Evolutionary conservation across 2,797 vertebrate genomes (phyloP).

Genomic region (Momotus momota): DNA sequence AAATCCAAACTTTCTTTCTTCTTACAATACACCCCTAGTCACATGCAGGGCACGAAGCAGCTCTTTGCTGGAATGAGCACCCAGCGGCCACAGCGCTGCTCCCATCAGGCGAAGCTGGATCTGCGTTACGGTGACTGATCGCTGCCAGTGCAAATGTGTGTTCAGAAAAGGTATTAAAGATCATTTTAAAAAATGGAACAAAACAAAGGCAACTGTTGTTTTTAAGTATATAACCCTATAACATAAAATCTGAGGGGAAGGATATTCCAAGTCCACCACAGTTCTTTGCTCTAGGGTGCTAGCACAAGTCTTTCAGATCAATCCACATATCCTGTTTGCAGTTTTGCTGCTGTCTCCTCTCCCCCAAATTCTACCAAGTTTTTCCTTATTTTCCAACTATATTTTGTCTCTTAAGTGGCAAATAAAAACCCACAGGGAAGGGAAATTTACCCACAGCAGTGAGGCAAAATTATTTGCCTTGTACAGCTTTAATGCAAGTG

Average conservation of each 20-base stretch:
- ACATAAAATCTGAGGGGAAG: background rate
- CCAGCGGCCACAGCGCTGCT: background rate
- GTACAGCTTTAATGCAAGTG: background rate
- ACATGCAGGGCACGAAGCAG: background rate
- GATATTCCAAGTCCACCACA: background rate
- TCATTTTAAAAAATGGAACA: background rate
- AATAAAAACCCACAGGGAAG: background rate
- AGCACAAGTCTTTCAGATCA: background rate
- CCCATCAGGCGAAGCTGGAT: background rate
- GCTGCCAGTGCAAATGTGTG: fast-evolving
- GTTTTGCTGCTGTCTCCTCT: background rate
- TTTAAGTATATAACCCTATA: background rate
- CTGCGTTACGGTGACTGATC: background rate
- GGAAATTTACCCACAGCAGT: background rate
- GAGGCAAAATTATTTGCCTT: background rate
- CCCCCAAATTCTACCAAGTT: background rate
- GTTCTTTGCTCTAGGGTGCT: background rate
- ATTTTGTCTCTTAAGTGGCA: background rate
- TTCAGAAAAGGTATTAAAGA: background rate
- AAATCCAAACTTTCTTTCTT: background rate
- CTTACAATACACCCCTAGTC: background rate
- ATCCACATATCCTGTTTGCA: background rate
- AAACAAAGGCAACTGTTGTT: fast-evolving
- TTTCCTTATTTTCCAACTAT: background rate
- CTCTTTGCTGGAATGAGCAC: background rate